A percentile compares a stretch with the other conserved stretches of the same genome.
Conservation (phyloP, 2,888 invertebrate species). For the Seira sanloemensis region DNA sequence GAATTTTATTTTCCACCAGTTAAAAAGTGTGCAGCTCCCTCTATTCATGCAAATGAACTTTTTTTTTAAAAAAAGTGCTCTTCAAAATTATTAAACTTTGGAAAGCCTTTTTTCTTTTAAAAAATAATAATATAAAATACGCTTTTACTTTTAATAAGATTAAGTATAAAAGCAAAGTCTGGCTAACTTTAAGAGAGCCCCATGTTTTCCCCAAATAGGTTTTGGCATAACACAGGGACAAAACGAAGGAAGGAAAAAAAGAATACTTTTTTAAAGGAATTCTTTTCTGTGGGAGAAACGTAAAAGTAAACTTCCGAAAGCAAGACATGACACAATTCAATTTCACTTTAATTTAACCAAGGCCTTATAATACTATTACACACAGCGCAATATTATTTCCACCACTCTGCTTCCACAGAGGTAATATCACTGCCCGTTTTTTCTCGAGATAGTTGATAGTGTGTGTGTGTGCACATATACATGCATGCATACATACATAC, state of each 20-base stretch:
- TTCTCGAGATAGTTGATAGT: background rate
- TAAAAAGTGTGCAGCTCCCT: too few relatives aligned
- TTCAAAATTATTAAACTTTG: background rate
- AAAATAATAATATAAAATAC: too few relatives aligned
- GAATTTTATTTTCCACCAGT: too few relatives aligned
- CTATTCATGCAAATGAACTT: too few relatives aligned
- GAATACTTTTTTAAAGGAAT: constrained; percentile 16
- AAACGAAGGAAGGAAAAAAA: constrained; percentile 21
- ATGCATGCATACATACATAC: too few relatives aligned
- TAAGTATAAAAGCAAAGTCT: too few relatives aligned
- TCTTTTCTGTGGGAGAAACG: background rate
- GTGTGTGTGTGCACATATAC: too few relatives aligned
- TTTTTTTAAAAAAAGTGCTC: too few relatives aligned
- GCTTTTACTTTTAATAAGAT: too few relatives aligned
- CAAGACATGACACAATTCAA: constrained; percentile 30
- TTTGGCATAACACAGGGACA: background rate
- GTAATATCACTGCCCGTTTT: too few relatives aligned
- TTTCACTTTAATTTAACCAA: constrained; percentile 32
- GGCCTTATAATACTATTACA: background rate
- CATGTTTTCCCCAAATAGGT: background rate
- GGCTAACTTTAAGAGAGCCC: too few relatives aligned
- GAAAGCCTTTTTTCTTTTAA: constrained; percentile 15
- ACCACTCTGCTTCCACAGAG: constrained; percentile 10
- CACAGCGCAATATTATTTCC: background rate
- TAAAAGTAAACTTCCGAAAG: too few relatives aligned